Percentiles rank a stretch among this genome's conserved stretches.
Conservation (phyloP, 2,113 vertebrate species). For the Passer domesticus region DNA sequence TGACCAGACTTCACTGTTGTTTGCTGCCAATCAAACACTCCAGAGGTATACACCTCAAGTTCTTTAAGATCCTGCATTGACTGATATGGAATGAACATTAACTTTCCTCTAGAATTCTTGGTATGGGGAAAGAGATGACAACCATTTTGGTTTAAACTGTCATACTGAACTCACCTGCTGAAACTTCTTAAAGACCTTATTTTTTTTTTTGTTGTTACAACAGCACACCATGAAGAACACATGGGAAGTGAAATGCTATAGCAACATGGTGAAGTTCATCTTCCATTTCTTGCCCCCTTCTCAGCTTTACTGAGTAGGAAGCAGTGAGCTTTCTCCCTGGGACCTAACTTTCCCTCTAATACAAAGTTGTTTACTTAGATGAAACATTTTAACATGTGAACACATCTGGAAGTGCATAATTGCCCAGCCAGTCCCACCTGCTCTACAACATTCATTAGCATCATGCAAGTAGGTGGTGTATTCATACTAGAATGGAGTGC, state of each 20-base stretch:
- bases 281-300: not conserved
- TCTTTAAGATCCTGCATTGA: not conserved
- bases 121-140: not conserved
- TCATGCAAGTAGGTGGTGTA: not conserved
- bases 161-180: not conserved
- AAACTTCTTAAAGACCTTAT: not conserved
- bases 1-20: not conserved
- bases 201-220: not conserved
- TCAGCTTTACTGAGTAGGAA: not conserved
- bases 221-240: not conserved
- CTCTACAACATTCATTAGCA: not conserved
- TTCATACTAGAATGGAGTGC: not conserved
- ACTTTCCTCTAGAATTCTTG: not conserved
- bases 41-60: not conserved
- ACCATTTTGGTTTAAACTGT: not conserved
- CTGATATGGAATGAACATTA: not conserved
- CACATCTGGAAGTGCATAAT: not conserved
- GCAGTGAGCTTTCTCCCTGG: not conserved
- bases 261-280: not conserved
- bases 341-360: not conserved
- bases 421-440: not conserved
- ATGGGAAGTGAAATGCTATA: not conserved
- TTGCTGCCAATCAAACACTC: not conserved
- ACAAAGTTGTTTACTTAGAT: not conserved
- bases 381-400: not conserved